Evolutionary conservation across 2,113 vertebrate species (phyloP), one percentile per base, ranked within the genome.

Genomic region (Piliocolobus tephrosceles): DNA sequence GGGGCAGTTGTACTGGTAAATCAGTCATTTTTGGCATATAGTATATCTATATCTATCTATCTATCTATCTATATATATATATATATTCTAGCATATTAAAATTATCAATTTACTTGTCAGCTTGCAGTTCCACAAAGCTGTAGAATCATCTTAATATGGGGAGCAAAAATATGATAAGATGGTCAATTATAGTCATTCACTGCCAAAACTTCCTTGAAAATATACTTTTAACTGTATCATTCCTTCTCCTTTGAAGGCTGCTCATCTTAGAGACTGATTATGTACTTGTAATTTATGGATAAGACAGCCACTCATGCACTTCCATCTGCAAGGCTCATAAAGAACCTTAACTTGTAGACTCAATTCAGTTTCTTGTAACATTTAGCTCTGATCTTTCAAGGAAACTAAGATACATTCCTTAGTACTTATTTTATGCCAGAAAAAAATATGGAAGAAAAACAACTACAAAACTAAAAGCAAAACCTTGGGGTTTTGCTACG

Each of bases 201-300:
- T 97, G 82, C 27, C 58, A 61, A 90, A 52, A n/a, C 35, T 92
- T 98, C 91, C 80, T 93, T 89, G 96, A 90, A 79, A 98, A 92
- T 45, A 78, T 80, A 35, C 8, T 57, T 14, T 96, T 88, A 96
- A 91, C 70, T 73, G 23, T 97, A 57, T 22, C 82, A 88, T 84
- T 82, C 75, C 70, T 87, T 90, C 35, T 95, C 38, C 68, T 95
- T 78, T 45, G 52, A 50, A 85, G 52, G 81, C 38, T 79, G 11
- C 68, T 96, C 50, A 83, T 94, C 38, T 94, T 81, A 43, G 43
- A 93, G 82, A 89, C 52, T 97, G 17, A 95, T 88, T 87, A 72
- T 25, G 58, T 84, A 87, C 50, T 83, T 96, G 23, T 75, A 94
- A 84, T 95, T 76, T 81, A 70, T 80, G 55, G 27, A 6, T 94